Conservation (phyloP, 2,888 invertebrate species). For the Tanytarsus gracilentus region DNA sequence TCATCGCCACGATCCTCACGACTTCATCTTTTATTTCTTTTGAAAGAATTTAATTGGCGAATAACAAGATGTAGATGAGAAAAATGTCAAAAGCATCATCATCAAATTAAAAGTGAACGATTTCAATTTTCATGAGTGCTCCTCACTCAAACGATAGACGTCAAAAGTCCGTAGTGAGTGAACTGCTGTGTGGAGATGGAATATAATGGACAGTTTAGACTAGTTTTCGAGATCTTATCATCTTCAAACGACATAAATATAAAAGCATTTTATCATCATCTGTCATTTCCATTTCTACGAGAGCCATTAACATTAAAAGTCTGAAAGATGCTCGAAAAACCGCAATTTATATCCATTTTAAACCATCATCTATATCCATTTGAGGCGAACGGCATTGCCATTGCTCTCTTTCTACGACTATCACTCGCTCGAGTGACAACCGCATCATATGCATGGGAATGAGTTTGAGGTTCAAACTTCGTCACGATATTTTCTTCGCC, state of each 20-base stretch:
- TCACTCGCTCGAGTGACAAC: neutral
- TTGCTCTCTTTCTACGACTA: no score
- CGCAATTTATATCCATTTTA: slow-evolving; percentile 15
- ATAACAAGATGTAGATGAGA: no score
- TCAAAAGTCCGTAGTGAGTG: neutral
- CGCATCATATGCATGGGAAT: slow-evolving; percentile 4
- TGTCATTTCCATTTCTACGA: slow-evolving; percentile 9
- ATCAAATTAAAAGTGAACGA: neutral
- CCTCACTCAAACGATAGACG: neutral
- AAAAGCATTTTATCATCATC: slow-evolving; percentile 18
- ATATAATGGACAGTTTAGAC: slow-evolving; percentile 14
- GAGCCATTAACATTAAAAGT: neutral
- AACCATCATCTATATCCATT: slow-evolving; percentile 12
- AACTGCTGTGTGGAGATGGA: neutral
- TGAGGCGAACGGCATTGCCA: neutral
- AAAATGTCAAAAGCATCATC: no score
- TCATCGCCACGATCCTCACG: no score
- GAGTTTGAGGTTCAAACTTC: slow-evolving; percentile 5
- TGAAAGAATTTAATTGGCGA: no score
- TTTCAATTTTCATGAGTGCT: neutral
- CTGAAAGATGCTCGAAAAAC: neutral
- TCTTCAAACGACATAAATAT: slow-evolving; percentile 8
- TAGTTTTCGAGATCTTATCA: slow-evolving; percentile 12
- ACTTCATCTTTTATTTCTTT: no score
- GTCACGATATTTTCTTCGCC: no score